Base-by-base conservation (phyloP, 2,113 vertebrate genomes). In the Theristicus caerulescens region DNA sequence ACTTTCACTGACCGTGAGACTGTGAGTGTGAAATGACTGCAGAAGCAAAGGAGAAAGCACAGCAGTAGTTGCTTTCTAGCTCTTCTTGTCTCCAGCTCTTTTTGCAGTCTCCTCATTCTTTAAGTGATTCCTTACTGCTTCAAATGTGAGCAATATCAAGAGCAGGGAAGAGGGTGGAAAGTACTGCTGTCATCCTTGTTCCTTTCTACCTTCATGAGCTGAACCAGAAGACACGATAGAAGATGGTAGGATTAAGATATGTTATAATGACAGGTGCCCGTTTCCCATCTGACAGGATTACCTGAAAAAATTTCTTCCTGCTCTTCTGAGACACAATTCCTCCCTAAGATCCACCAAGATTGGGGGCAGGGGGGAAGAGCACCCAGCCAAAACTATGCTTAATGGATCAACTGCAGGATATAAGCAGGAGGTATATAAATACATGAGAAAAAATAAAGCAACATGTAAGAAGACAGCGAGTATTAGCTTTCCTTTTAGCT, bases 401-500 rank as follows among this genome's bases (percentile, higher is more conserved):
- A 70, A 82, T 47, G n/a, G 42, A 66, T 81, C 7, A 7, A 88
- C 32, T 91, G n/a, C 44, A 94, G 51, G 66, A 94, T 90, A 82
- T 65, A 91, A 82, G 12, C 26, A 95, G 40, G 52, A 89, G 46
- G 73, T 93, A 66, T 17, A 82, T 54, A 94, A 86, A 93, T 36
- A 69, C 10, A 25, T 40, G 58, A 64, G 44, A 86, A 57, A 84
- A 94, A 90, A 86, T 61, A 71, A 95, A 95, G 64, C 26, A 82
- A 64, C 47, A n/a, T 72, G 46, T 87, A 82, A 78, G 77, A 90
- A 85, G 71, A 81, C 51, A 73, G 59, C 2, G 14, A 93, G 38
- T 49, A n/a, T 67, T 96, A 92, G 26, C 47, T 70, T 49, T 71
- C 52, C 38, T 66, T 88, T 86, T 91, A 95, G 71, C 49, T 97